Evolutionary conservation across 2,797 vertebrate genomes (phyloP).

Genomic region (Picus viridis): DNA sequence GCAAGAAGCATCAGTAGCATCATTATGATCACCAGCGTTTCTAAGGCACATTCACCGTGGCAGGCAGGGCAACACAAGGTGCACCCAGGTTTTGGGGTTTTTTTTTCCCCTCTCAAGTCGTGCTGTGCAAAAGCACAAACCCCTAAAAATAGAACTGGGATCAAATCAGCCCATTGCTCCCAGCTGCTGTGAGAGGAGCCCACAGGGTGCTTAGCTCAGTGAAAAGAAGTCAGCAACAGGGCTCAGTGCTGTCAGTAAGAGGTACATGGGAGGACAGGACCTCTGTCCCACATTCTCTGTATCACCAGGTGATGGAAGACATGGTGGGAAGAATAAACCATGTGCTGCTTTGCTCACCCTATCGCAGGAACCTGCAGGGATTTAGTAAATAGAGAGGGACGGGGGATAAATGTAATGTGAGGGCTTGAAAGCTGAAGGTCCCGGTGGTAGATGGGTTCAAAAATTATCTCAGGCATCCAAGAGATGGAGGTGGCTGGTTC

Average conservation of each 20-base stretch:
- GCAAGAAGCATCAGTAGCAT: conserved; percentile 27
- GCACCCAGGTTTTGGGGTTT: background rate
- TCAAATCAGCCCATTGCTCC: background rate
- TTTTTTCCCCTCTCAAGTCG: background rate
- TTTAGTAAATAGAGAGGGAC: background rate
- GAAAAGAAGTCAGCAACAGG: background rate
- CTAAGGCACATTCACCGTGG: background rate
- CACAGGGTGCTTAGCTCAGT: background rate
- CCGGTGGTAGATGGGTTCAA: too few species aligned
- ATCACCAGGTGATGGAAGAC: accelerated
- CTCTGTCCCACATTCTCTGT: background rate
- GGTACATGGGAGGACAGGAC: background rate
- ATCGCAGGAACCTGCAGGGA: accelerated
- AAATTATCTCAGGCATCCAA: accelerated
- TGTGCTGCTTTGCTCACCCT: background rate
- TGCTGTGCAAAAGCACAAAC: background rate
- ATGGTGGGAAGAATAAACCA: background rate
- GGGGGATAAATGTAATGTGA: background rate
- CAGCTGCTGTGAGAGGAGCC: background rate
- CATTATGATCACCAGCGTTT: background rate
- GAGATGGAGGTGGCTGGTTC: background rate
- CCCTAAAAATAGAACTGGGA: background rate
- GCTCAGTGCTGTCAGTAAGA: background rate
- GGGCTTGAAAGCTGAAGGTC: background rate
- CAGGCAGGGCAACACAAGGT: background rate